phyloP scores from a whole-genome alignment of 2,113 vertebrate genomes.

The Rana temporaria region DNA sequence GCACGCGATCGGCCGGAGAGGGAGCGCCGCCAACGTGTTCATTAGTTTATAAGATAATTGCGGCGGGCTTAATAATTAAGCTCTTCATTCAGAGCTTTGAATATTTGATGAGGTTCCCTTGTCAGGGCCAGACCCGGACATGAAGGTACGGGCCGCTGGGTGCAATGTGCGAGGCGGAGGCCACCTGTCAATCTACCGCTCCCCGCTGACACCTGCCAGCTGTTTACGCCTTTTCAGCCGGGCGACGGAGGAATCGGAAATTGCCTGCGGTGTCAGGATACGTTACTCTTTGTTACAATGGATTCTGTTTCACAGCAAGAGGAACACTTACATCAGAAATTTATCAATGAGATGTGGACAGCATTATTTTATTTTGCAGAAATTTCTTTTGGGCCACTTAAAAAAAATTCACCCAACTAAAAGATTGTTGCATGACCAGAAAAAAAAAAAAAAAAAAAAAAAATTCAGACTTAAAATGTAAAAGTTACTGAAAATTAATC shows the following conservation, averaged over 20 bases:
- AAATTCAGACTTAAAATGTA: too few relatives aligned
- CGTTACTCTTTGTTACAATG: not conserved
- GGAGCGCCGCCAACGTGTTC: not conserved
- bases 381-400: too few relatives aligned
- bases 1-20: not conserved
- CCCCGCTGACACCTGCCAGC: not conserved
- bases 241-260: not conserved
- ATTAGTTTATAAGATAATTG: slow-evolving; percentile 26
- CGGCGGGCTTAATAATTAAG: not conserved
- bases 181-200: not conserved
- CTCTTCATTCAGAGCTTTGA: not conserved
- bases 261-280: not conserved
- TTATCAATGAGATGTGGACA: too few relatives aligned
- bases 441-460: too few relatives aligned
- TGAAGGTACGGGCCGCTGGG: not conserved
- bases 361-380: too few relatives aligned
- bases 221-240: not conserved
- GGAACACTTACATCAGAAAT: too few relatives aligned
- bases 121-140: not conserved
- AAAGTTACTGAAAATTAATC: too few relatives aligned
- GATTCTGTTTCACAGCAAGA: not conserved
- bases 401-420: too few relatives aligned
- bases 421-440: too few relatives aligned
- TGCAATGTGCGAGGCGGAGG: not conserved
- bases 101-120: not conserved